Evolutionary conservation across 2,797 vertebrate genomes (phyloP).

Genomic region (Crenichthys baileyi): DNA sequence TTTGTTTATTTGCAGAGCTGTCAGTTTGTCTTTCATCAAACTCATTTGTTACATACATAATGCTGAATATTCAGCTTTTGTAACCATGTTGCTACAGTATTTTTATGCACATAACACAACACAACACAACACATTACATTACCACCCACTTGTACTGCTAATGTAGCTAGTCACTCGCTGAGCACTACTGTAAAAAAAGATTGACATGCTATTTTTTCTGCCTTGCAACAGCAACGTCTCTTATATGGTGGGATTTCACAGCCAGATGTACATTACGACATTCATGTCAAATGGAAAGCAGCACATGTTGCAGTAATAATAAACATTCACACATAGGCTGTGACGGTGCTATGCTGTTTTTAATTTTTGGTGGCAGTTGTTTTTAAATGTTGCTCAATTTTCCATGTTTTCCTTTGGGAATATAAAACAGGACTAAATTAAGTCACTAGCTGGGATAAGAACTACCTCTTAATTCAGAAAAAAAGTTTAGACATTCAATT

Average conservation of each 20-base stretch:
- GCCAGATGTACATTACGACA: neutral
- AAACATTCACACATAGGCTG: neutral
- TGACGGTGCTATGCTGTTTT: neutral
- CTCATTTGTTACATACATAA: too few relatives aligned
- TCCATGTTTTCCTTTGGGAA: neutral
- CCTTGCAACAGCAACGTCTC: neutral
- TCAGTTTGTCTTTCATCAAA: neutral
- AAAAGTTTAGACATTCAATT: neutral
- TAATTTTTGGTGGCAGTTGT: neutral
- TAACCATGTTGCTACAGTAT: too few relatives aligned
- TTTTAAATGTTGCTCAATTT: slow-evolving; percentile 2
- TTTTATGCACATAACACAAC: neutral
- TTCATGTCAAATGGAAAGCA: neutral
- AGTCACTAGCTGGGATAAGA: neutral
- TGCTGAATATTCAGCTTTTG: neutral
- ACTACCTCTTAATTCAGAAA: neutral
- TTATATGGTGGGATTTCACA: neutral
- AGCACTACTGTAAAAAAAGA: neutral
- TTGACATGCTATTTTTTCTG: neutral
- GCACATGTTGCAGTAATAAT: too few relatives aligned
- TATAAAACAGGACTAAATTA: slow-evolving; percentile 2
- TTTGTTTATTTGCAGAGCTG: neutral
- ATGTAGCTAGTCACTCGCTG: neutral
- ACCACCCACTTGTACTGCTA: neutral
- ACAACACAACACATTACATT: too few relatives aligned